These are phyloP conservation scores for Ditula angustiorana DNA, from an alignment of 2,888 invertebrate species.

Conservation along the genomic window DNA sequence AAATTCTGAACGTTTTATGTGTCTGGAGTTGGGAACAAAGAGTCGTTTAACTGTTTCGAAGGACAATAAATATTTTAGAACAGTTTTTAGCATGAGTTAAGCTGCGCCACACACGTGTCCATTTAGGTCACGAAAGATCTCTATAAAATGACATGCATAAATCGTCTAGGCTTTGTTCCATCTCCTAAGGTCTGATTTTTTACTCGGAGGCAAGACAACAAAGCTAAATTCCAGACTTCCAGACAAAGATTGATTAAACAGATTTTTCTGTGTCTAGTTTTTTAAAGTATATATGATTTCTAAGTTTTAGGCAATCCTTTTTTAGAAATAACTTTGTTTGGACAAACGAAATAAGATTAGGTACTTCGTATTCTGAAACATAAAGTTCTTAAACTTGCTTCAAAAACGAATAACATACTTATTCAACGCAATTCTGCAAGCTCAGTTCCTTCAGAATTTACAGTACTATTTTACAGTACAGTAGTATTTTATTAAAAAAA, in stretches of 20 bases:
- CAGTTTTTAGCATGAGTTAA: slow-evolving; percentile 59
- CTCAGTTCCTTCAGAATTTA: too few relatives aligned
- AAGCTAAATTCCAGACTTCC: background rate
- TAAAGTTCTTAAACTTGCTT: too few relatives aligned
- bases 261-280: background rate
- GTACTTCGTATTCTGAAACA: too few relatives aligned
- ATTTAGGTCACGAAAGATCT: slow-evolving; percentile 59
- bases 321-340: too few relatives aligned
- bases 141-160: slow-evolving; percentile 20
- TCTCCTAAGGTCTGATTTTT: slow-evolving; percentile 3
- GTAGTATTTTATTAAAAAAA: background rate
- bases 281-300: too few relatives aligned
- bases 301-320: too few relatives aligned
- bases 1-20: slow-evolving; percentile 73
- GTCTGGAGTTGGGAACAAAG: slow-evolving; percentile 74
- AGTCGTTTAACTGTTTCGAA: slow-evolving; percentile 67
- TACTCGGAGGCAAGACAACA: slow-evolving; percentile 2
- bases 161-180: slow-evolving; percentile 20
- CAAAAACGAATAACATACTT: too few relatives aligned
- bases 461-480: too few relatives aligned
- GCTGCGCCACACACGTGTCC: slow-evolving; percentile 60
- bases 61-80: slow-evolving; percentile 69
- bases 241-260: slow-evolving; percentile 1
- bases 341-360: too few relatives aligned
- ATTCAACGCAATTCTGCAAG: too few relatives aligned